Evolutionary conservation across 2,797 vertebrate genomes (phyloP).

Genomic region (Morelia viridis): DNA sequence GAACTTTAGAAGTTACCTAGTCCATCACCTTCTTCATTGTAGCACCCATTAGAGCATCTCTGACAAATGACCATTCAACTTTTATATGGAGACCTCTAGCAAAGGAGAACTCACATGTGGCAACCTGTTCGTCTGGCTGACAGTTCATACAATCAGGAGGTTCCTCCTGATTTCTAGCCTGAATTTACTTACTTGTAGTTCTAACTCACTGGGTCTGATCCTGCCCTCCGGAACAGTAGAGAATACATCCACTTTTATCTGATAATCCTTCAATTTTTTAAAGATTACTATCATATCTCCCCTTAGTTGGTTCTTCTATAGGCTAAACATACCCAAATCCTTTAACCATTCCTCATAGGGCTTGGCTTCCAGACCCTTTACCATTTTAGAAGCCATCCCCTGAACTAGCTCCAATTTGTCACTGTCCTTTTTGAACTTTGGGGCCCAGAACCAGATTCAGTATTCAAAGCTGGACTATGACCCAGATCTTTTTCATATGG

Average conservation of each 20-base stretch:
- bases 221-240: not conserved
- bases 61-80: not conserved
- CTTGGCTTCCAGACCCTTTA: not conserved
- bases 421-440: not conserved
- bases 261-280: not conserved
- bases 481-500: not conserved
- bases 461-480: not conserved
- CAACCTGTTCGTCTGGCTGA: not conserved
- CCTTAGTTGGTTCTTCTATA: not conserved
- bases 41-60: not conserved
- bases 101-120: not conserved
- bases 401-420: not conserved
- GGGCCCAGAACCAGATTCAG: not conserved
- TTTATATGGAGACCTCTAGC: not conserved
- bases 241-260: not conserved
- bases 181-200: not conserved
- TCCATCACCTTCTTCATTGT: not conserved
- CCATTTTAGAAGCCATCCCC: not conserved
- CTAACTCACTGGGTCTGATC: not conserved
- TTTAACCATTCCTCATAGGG: not conserved
- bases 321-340: not conserved
- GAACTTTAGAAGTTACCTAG: not conserved
- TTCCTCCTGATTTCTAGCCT: not conserved
- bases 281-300: not conserved
- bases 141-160: not conserved